Percentiles rank a stretch among this genome's conserved stretches.
Conservation (phyloP, 2,797 vertebrate genomes). For the Megaceryle alcyon region DNA sequence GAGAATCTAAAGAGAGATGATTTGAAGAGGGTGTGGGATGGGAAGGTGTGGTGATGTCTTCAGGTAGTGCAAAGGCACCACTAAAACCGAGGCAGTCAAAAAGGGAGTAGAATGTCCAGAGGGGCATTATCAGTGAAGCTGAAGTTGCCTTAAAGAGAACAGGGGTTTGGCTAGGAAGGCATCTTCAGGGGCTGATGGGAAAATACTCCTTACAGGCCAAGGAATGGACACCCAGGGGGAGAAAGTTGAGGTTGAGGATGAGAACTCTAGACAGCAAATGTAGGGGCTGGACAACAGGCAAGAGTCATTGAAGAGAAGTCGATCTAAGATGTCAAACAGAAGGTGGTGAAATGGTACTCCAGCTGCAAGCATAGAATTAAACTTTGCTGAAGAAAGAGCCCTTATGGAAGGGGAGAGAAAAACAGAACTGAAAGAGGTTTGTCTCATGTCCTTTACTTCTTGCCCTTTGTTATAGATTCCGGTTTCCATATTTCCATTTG, state of each 20-base stretch:
- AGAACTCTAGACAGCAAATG: not conserved
- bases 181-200: not conserved
- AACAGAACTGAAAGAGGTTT: not conserved
- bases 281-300: not conserved
- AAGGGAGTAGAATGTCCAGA: not conserved
- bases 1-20: not conserved
- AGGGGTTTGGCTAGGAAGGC: not conserved
- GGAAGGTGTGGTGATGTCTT: not conserved
- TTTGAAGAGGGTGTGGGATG: not conserved
- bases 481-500: not conserved
- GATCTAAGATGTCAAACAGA: not conserved
- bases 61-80: not conserved
- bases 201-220: not conserved
- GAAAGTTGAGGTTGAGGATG: not conserved
- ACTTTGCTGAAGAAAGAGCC: not conserved
- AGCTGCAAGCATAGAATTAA: not conserved
- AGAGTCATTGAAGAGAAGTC: not conserved
- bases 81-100: fast-evolving
- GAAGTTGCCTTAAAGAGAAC: not conserved
- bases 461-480: not conserved
- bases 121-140: not conserved
- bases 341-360: not conserved
- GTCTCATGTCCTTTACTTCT: not conserved
- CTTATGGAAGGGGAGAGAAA: not conserved
- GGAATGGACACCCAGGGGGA: not conserved